These are phyloP conservation scores for Drepana arcuata DNA, from an alignment of 1,140 invertebrate species.

Conservation along the genomic window DNA sequence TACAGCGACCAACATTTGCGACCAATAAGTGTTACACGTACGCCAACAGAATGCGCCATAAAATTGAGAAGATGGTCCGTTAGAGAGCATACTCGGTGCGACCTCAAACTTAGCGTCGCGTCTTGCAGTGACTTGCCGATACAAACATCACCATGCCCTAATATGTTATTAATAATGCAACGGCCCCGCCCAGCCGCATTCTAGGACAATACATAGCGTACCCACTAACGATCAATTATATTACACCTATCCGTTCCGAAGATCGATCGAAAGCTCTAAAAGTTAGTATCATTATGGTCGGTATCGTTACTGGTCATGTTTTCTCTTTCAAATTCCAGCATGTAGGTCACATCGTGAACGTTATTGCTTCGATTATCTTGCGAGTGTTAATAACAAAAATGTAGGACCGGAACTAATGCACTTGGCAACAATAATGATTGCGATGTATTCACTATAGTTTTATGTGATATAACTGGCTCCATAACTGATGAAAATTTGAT, in stretches of 20 bases:
- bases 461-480: no score
- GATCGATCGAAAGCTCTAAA: constrained; percentile 25
- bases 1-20: constrained; percentile 27
- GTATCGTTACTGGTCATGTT: constrained; percentile 37
- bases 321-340: constrained; percentile 49
- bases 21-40: constrained; percentile 38
- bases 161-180: constrained; percentile 27
- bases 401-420: constrained; percentile 21
- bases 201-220: constrained; percentile 29
- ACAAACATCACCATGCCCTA: constrained; percentile 25
- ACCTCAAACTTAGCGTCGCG: constrained; percentile 33
- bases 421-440: no score
- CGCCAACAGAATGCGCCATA: constrained; percentile 37
- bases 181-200: constrained; percentile 27
- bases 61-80: constrained; percentile 44
- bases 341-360: constrained; percentile 47
- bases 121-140: constrained; percentile 24
- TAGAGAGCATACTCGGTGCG: constrained; percentile 35
- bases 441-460: no score
- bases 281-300: constrained; percentile 25
- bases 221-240: constrained; percentile 27
- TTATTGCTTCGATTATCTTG: constrained; percentile 42
- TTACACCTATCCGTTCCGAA: constrained; percentile 30
- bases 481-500: no score
- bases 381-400: constrained; percentile 32